Percentiles rank a stretch among this genome's conserved stretches.
Conservation (phyloP, 2,888 invertebrate genomes). For the Erynnis tages region DNA sequence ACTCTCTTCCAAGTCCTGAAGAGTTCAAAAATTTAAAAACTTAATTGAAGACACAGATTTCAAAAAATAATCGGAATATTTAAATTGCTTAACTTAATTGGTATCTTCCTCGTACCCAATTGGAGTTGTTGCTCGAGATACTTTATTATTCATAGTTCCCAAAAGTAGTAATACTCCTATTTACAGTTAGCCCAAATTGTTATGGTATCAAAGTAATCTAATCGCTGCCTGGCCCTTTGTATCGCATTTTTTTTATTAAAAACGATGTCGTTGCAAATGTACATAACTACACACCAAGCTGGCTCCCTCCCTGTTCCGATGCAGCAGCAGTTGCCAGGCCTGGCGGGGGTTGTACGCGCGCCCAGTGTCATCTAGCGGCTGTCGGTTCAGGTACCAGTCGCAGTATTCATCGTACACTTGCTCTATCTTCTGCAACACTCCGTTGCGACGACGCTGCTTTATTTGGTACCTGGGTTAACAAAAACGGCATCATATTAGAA, state of each 20-base stretch:
- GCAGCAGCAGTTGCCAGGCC: conserved; percentile 86
- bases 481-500: background rate
- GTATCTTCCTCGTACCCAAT: no score
- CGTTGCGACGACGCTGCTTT: conserved; percentile 84
- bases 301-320: conserved; percentile 78
- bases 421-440: conserved; percentile 83
- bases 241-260: no score
- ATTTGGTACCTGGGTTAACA: conserved; percentile 79
- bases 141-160: background rate
- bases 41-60: no score
- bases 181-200: no score
- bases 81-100: no score
- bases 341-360: conserved; percentile 82
- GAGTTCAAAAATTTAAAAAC: background rate
- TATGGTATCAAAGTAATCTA: no score
- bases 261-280: background rate
- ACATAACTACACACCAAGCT: conserved; percentile 64
- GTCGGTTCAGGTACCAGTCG: conserved; percentile 81
- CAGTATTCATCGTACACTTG: conserved; percentile 84
- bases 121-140: background rate
- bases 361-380: conserved; percentile 46
- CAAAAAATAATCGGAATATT: no score
- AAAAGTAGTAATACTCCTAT: background rate
- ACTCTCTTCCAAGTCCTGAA: conserved; percentile 76
- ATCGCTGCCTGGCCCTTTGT: no score